Base-by-base conservation (phyloP, 1,140 invertebrate genomes). In the Zaprionus inermis region DNA sequence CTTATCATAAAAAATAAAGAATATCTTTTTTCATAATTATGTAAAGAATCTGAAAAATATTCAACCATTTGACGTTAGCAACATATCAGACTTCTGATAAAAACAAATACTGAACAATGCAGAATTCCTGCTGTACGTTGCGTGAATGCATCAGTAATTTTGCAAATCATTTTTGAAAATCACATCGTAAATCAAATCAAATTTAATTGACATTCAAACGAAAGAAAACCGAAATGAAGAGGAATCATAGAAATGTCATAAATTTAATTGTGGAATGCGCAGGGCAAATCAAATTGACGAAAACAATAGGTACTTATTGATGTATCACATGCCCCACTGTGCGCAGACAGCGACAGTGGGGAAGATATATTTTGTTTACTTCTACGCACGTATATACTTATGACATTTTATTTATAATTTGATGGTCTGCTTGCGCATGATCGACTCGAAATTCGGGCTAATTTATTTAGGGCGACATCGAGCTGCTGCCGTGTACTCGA, bases 331-430 rank as follows among this genome's bases (percentile, higher is more conserved):
- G 44, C 18, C 20, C 3, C 44, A 20, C 9, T 49, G 44, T 49
- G 44, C n/a, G 5, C 18, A 49, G 10, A 49, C 44, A 20, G 18
- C 5, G 44, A 10, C 30, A 32, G 30, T 9, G 30, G 28, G 3
- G 28, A 49, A 20, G 20, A 18, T 18, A 49, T 20, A 49, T 20
- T 28, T 28, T 49, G 44, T 49, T 49, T 49, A 20, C 12, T 49
- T 12, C 18, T 12, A 9, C 3, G 2, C 10, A 49, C 20, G 44
- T 9, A 20, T 20, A 49, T 49, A n/a, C n/a, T 49, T 49, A 49
- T 49, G 44, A 49, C 16, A 20, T 49, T 49, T 49, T 20, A 11
- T n/a, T n/a, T 20, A 49, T 49, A 20, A 49, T 54, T 28, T 54
- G 20, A 28, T 22, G 11, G 12, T 54, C 12, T 54, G 16, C 16